Conservation (phyloP, 2,888 invertebrate species). For the Calliscelio sp. region DNA sequence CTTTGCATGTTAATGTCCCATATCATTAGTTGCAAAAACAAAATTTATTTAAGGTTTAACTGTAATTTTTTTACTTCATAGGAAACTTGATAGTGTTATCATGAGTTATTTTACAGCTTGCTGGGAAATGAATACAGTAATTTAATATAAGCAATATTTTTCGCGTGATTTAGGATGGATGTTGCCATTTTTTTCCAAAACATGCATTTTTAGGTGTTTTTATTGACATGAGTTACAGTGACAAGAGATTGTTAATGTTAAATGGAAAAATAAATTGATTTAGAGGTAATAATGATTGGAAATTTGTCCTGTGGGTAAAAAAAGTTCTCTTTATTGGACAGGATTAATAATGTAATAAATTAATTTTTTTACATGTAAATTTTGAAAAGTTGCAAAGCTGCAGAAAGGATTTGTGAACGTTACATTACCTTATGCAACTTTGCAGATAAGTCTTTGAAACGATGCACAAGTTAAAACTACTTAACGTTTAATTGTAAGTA, state of each 20-base stretch:
- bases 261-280: no score
- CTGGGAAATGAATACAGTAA: not conserved
- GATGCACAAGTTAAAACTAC: conserved; percentile 24
- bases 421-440: conserved; percentile 24
- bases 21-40: conserved; percentile 56
- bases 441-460: conserved; percentile 26
- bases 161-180: not conserved
- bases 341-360: no score
- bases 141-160: not conserved
- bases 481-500: conserved; percentile 17
- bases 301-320: no score
- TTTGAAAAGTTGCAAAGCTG: not conserved
- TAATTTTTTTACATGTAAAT: no score
- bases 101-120: conserved; percentile 30
- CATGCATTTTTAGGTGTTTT: no score
- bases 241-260: no score
- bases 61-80: conserved; percentile 20
- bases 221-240: not conserved
- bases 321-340: no score
- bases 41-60: conserved; percentile 44
- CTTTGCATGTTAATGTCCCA: conserved; percentile 63
- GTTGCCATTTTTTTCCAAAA: no score
- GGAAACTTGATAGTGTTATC: conserved; percentile 47
- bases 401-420: not conserved
- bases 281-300: no score